Conservation (phyloP, 2,888 invertebrate species). For the Fissipunctia ypsillon region DNA sequence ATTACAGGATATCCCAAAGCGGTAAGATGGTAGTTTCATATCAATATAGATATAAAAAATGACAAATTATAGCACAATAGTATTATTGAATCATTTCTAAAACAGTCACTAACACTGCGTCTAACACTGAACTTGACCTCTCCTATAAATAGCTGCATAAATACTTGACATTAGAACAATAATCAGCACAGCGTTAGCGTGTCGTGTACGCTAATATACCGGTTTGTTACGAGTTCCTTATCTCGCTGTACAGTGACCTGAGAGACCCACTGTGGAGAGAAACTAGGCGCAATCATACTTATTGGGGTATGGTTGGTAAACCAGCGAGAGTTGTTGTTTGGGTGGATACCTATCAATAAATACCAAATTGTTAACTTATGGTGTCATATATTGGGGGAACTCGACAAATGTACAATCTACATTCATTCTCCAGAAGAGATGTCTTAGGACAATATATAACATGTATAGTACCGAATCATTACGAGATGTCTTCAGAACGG, state of each 20-base stretch:
- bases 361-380: too few relatives aligned
- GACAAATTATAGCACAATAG: too few relatives aligned
- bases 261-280: background rate
- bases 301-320: background rate
- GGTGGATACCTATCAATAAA: background rate
- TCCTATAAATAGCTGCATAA: background rate
- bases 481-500: too few relatives aligned
- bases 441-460: too few relatives aligned
- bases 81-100: too few relatives aligned
- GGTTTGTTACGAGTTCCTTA: conserved; percentile 27
- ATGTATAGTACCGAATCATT: too few relatives aligned
- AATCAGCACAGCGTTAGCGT: background rate
- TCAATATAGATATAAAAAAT: too few relatives aligned
- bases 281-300: conserved; percentile 22
- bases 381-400: too few relatives aligned
- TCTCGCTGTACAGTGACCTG: conserved; percentile 28
- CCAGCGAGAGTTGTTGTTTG: background rate
- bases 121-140: conserved; percentile 28
- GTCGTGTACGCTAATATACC: conserved; percentile 39
- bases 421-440: too few relatives aligned
- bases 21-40: background rate
- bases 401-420: too few relatives aligned
- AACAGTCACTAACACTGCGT: conserved; percentile 18
- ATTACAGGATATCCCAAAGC: background rate
- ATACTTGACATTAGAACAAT: background rate